phyloP scores from a whole-genome alignment of 2,113 vertebrate species.

The Sakesphorus luctuosus region DNA sequence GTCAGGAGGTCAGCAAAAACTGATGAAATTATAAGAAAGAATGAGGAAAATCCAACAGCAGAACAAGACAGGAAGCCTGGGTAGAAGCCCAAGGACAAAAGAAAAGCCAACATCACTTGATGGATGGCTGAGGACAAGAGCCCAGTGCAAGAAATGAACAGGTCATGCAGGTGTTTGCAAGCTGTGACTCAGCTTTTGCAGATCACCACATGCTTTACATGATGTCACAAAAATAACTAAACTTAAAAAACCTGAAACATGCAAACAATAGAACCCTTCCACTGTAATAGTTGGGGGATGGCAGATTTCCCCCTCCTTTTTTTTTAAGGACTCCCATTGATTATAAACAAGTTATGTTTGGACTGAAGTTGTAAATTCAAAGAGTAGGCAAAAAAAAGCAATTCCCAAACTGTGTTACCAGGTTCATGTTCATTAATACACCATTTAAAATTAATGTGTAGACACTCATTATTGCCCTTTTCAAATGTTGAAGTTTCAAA shows the following conservation, averaged over 20 bases:
- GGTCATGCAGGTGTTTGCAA: neutral
- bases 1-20: neutral
- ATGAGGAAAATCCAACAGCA: neutral
- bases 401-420: neutral
- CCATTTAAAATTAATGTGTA: neutral
- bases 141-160: neutral
- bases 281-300: rapidly evolving
- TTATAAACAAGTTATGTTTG: neutral
- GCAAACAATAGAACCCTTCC: neutral
- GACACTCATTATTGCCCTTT: neutral
- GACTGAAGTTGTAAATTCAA: neutral
- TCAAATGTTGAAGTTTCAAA: neutral
- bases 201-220: neutral
- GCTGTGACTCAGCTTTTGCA: neutral
- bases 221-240: neutral
- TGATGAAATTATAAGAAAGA: neutral
- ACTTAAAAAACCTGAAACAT: neutral
- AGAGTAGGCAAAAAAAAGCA: neutral
- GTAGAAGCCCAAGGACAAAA: neutral
- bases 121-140: neutral
- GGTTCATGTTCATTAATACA: neutral
- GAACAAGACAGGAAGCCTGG: neutral
- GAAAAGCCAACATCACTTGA: neutral
- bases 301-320: neutral
- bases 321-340: neutral